Evolutionary conservation across 1,140 invertebrate genomes (phyloP), one percentile per base, ranked within the genome.

Genomic region (Stegodyphus mimosarum): DNA sequence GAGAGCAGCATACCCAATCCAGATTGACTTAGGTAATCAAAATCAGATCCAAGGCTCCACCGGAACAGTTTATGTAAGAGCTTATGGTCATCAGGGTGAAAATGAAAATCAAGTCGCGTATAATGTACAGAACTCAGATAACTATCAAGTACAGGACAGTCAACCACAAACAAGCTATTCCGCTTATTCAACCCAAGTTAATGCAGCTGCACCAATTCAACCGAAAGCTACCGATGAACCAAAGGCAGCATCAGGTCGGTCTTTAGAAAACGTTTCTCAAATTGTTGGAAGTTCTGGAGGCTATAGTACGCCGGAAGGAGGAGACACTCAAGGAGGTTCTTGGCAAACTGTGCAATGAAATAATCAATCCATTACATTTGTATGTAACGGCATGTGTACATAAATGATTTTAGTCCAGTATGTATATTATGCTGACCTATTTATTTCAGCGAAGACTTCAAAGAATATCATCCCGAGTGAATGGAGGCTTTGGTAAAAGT

Each of bases 371-470:
- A 50, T 50, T 18, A 73, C 33, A 17, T 11, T 70, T 11, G n/a
- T 48, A 48, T 63, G n/a, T 9, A 77, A 33, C 5, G 48, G 67
- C 52, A 64, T 76, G 13, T 81, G 69, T 81, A 72, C 50, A 79
- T 79, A 79, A n/a, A 18, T n/a, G 53, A 70, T 67, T 72, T 81
- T 81, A 81, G 78, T 81, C 67, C 70, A 72, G 69, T 81, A 81
- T 81, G 72, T 63, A 70, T 81, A 72, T 81, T 81, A 81, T 50
- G 78, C 78, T 81, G 78, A 81, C 53, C 63, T 81, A 81, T 81
- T 81, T 81, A 81, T 81, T 81, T 81, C 78, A 72, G 78, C 78
- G 15, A 18, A 67, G 64, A 18, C 15, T 67, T 67, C 7, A n/a
- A 9, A 17, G 64, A n/a, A 15, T 67, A n/a, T 67, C n/a, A 7